Conservation (phyloP, 2,113 vertebrate genomes). For the Albula glossodonta region DNA sequence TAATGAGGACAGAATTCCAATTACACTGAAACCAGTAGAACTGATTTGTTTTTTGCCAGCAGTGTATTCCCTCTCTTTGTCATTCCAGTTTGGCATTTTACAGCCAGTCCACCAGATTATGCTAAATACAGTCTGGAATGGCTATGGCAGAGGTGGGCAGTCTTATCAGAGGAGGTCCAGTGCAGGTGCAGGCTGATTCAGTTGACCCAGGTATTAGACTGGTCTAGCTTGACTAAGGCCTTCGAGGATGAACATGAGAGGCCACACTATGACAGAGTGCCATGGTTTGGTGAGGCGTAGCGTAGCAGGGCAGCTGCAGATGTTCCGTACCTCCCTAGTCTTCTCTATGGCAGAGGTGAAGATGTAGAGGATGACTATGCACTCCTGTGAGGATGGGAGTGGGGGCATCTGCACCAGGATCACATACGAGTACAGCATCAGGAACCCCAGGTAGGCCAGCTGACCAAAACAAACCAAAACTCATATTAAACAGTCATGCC, state of each 20-base stretch:
- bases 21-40: too few relatives aligned
- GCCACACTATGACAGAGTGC: too few relatives aligned
- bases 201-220: neutral
- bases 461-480: slow-evolving; percentile 48
- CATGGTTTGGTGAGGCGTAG: too few relatives aligned
- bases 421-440: slow-evolving; percentile 96
- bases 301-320: neutral
- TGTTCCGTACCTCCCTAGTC: slow-evolving; percentile 83
- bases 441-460: slow-evolving; percentile 92
- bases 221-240: neutral
- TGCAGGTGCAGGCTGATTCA: too few relatives aligned
- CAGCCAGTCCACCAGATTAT: too few relatives aligned
- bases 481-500: neutral
- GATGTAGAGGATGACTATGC: slow-evolving; percentile 96
- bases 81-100: too few relatives aligned
- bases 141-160: too few relatives aligned
- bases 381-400: slow-evolving; percentile 86
- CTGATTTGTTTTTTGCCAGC: neutral
- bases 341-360: slow-evolving; percentile 96
- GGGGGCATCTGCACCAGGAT: slow-evolving; percentile 88
- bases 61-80: too few relatives aligned
- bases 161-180: too few relatives aligned
- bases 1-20: too few relatives aligned
- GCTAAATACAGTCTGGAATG: too few relatives aligned
- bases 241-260: too few relatives aligned